Evolutionary conservation across 1,140 invertebrate genomes (phyloP).

Genomic region (Aricia agestis): DNA sequence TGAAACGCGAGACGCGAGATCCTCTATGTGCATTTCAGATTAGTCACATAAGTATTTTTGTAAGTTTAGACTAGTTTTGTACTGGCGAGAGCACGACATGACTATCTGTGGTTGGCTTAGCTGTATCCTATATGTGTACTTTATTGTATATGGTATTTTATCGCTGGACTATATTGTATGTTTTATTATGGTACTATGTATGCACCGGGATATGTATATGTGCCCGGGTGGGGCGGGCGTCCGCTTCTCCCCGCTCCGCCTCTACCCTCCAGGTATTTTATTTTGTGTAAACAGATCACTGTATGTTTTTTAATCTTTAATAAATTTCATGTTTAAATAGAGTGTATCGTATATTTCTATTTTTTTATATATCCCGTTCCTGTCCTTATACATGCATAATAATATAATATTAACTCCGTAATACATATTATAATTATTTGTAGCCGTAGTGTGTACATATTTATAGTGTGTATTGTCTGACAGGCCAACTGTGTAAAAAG

Average conservation of each 20-base stretch:
- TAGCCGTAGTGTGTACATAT: constrained; percentile 69
- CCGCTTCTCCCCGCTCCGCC: constrained; percentile 39
- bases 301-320: constrained; percentile 76
- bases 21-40: constrained; percentile 73
- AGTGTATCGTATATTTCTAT: constrained; percentile 74
- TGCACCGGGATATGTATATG: constrained; percentile 63
- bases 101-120: constrained; percentile 71
- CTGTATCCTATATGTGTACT: constrained; percentile 73
- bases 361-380: constrained; percentile 68
- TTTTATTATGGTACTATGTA: constrained; percentile 68
- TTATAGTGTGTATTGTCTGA: constrained; percentile 55
- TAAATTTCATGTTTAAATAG: constrained; percentile 76
- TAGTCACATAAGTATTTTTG: constrained; percentile 75
- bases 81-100: constrained; percentile 70
- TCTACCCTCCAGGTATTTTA: constrained; percentile 71
- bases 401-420: constrained; percentile 57
- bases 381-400: constrained; percentile 63
- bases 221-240: constrained; percentile 40
- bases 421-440: constrained; percentile 66
- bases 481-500: constrained; percentile 53
- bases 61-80: constrained; percentile 74
- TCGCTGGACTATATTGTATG: constrained; percentile 70
- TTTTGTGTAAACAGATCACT: constrained; percentile 74
- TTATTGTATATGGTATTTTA: constrained; percentile 72
- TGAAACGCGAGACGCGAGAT: constrained; percentile 58